Percentiles rank a stretch among this genome's conserved stretches.
phyloP scores from a whole-genome alignment of 2,888 invertebrate genomes.

The Epiblema foenella region DNA sequence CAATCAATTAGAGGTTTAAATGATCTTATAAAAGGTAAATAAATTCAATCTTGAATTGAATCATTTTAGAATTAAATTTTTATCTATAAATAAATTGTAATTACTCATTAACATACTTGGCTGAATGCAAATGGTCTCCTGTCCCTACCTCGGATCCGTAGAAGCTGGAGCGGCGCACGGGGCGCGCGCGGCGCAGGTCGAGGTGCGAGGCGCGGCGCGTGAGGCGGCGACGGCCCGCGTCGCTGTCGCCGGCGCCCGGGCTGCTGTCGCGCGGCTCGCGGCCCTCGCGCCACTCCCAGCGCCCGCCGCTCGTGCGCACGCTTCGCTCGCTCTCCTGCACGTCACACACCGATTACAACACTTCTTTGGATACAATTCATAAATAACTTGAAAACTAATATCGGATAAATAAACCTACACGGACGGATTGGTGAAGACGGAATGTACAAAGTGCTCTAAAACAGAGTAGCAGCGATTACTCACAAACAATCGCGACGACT shows the following conservation, averaged over 20 bases:
- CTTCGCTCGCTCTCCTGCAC: constrained; percentile 76
- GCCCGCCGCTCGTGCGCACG: constrained; percentile 61
- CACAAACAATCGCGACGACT: not conserved
- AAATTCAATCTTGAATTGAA: no score
- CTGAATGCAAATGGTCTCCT: no score
- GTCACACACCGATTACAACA: not conserved
- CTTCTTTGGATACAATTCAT: no score
- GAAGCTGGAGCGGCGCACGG: constrained; percentile 63
- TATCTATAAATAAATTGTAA: no score
- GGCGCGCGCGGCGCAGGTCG: constrained; percentile 67
- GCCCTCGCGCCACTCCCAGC: constrained; percentile 75
- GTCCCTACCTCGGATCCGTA: constrained; percentile 76
- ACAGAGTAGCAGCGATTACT: not conserved
- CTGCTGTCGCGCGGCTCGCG: constrained; percentile 60
- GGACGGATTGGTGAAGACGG: not conserved
- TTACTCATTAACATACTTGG: no score
- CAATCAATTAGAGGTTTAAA: no score
- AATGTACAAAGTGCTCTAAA: no score
- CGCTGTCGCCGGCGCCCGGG: constrained; percentile 67
- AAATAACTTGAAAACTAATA: not conserved
- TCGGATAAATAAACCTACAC: not conserved
- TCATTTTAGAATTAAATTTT: no score
- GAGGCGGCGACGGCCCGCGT: constrained; percentile 54
- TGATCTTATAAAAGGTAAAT: no score
- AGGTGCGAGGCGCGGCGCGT: constrained; percentile 77